These are phyloP conservation scores for Polyommatus icarus DNA, from an alignment of 2,888 invertebrate genomes.

Conservation along the genomic window DNA sequence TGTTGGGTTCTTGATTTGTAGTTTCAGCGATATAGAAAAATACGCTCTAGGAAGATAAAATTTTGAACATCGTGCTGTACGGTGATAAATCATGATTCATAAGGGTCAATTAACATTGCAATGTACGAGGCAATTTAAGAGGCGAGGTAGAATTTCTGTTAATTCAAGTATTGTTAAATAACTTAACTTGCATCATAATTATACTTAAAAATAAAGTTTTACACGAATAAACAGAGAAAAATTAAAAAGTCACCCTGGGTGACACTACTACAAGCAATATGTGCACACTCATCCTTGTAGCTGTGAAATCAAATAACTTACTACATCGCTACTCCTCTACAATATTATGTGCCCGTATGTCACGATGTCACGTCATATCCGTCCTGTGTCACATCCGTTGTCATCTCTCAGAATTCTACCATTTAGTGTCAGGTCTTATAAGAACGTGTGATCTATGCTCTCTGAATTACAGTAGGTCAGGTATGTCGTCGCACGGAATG, in stretches of 20 bases:
- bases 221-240: no score
- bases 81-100: no score
- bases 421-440: not conserved
- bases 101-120: no score
- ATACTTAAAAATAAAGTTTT: no score
- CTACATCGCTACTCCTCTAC: no score
- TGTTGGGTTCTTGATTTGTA: slow-evolving; percentile 14
- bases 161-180: not conserved
- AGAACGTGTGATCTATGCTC: not conserved
- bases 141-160: not conserved
- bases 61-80: not conserved
- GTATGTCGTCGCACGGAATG: not conserved
- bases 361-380: not conserved
- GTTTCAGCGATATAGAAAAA: not conserved
- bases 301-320: not conserved
- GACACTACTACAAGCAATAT: not conserved
- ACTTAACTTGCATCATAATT: no score
- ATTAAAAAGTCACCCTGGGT: no score
- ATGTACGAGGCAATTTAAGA: no score
- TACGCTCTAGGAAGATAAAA: not conserved
- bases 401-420: not conserved
- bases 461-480: not conserved
- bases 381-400: not conserved
- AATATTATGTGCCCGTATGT: not conserved
- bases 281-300: not conserved